Base-by-base conservation (phyloP, 2,113 vertebrate species). In the Azemiops feae region DNA sequence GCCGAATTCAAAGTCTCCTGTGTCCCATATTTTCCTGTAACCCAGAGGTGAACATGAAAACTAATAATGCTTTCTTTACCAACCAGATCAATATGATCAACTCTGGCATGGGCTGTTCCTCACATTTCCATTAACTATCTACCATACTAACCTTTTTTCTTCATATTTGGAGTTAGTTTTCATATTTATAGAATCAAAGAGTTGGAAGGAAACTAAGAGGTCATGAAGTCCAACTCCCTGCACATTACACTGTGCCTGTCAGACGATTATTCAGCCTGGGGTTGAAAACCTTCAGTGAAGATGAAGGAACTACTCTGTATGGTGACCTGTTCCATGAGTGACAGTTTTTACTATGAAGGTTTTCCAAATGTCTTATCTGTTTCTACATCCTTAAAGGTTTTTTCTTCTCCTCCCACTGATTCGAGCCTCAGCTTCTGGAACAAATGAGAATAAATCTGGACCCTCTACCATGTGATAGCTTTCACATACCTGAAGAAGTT, bases 1-100 rank as follows among this genome's bases (percentile, higher is more conserved):
- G 54, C 94, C 92, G 47, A 93, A 91, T 89, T 93, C 92, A 85
- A 94, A 91, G 64, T 91, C 87, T 34, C 57, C 25, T n/a, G 85
- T 64, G 34, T 9, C 5, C 92, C 94, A 93, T 85, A 54, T 55
- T 93, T 85, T 93, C 89, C 94, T 94, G 85, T 74, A 55, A 87
- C 20, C 22, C 85, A 69, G 27, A 87, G n/a, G 39, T n/a, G 25
- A n/a, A 18, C 20, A 23, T 23, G 16, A 89, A 53, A 34, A n/a
- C 3, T 34, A 54, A 88, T 43, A 81, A 4, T n/a, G 23, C 30
- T 53, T 9, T 16, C 20, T 53, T 88, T 30, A 53, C 25, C 12
- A 47, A 52, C 11, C 86, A 52, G 45, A n/a, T 25, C 14, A 7
- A 47, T 16, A 87, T 52, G 14, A 87, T 30, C n/a, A 81, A 39